Evolutionary conservation across 2,797 vertebrate species (phyloP).

Genomic region (Anableps anableps): DNA sequence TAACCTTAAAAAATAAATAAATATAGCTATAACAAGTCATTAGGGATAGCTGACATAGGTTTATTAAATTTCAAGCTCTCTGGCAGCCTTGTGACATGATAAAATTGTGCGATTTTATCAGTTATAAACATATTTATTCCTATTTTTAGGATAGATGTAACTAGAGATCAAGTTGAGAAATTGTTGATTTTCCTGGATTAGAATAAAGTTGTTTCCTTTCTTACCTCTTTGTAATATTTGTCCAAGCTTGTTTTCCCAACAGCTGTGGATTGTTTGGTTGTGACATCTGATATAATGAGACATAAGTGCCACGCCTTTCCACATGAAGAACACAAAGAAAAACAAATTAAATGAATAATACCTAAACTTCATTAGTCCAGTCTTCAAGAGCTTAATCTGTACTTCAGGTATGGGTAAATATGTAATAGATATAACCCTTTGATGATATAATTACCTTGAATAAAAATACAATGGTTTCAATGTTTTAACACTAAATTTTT

Average conservation of each 20-base stretch:
- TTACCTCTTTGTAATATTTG: neutral
- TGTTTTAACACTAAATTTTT: neutral
- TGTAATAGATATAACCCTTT: neutral
- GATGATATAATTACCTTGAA: neutral
- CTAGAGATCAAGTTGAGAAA: neutral
- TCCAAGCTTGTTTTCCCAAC: constrained; percentile 7
- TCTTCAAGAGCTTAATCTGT: neutral
- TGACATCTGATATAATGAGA: neutral
- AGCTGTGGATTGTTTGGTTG: neutral
- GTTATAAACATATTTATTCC: neutral
- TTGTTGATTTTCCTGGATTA: constrained; percentile 6
- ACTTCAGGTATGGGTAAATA: neutral
- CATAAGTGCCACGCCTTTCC: neutral
- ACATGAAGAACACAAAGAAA: neutral
- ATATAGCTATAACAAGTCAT: neutral
- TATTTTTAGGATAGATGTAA: neutral
- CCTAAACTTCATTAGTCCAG: neutral
- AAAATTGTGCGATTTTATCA: neutral
- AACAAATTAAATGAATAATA: neutral
- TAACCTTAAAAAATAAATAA: neutral
- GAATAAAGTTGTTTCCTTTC: neutral
- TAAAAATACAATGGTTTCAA: neutral
- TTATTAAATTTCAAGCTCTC: neutral
- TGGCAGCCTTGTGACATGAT: neutral
- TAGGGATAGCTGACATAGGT: neutral